Percentiles rank a stretch among this genome's conserved stretches.
phyloP scores from a whole-genome alignment of 1,140 invertebrate species.

The Pogonomyrmex barbatus region DNA sequence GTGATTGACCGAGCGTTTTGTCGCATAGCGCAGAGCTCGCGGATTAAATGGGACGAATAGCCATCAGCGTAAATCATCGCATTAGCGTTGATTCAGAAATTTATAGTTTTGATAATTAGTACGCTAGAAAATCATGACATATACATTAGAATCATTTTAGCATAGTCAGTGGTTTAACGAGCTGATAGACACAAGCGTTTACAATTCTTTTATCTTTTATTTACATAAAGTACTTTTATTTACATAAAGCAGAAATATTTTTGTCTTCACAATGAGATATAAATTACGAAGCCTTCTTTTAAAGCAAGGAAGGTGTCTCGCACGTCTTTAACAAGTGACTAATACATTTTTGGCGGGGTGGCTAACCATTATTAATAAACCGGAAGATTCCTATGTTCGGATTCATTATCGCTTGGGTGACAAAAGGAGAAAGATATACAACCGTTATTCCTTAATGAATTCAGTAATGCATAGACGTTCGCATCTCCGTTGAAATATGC shows the following conservation, averaged over 20 bases:
- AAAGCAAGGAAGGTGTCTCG: slow-evolving; percentile 54
- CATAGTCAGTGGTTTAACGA: neutral
- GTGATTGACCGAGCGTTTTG: slow-evolving; percentile 46
- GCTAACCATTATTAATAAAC: slow-evolving; percentile 66
- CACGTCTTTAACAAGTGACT: slow-evolving; percentile 73
- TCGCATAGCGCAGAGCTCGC: slow-evolving; percentile 32
- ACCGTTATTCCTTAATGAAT: neutral
- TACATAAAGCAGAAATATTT: slow-evolving; percentile 11
- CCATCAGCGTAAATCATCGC: neutral
- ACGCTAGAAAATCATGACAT: slow-evolving; percentile 48
- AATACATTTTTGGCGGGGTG: slow-evolving; percentile 62
- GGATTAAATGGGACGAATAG: slow-evolving; percentile 45
- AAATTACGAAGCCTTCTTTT: slow-evolving; percentile 66
- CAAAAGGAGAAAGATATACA: slow-evolving; percentile 22
- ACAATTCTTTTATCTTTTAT: neutral
- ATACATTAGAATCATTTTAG: slow-evolving; percentile 54
- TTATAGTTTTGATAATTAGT: slow-evolving; percentile 54
- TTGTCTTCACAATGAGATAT: slow-evolving; percentile 47
- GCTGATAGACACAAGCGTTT: slow-evolving; percentile 30
- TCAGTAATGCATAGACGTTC: slow-evolving; percentile 43
- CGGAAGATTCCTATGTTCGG: slow-evolving; percentile 34
- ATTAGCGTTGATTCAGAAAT: slow-evolving; percentile 8
- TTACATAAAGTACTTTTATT: slow-evolving; percentile 5
- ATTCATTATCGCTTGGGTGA: slow-evolving; percentile 64
- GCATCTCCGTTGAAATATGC: slow-evolving; percentile 61